Evolutionary conservation across 2,888 invertebrate genomes (phyloP).

Genomic region (Scaptomyza tumidula): DNA sequence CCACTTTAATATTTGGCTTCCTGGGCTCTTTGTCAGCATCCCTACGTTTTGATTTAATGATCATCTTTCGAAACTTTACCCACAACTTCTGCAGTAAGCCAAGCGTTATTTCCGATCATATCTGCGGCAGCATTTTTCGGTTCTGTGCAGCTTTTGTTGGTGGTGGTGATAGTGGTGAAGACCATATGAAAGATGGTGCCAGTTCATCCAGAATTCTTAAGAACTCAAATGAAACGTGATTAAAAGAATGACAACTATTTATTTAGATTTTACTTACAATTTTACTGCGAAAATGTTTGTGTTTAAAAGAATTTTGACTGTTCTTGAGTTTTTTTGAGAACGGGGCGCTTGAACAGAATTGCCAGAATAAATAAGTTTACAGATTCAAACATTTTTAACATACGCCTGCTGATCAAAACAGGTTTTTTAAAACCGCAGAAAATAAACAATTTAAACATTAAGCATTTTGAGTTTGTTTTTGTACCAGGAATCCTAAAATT

Average conservation of each 20-base stretch:
- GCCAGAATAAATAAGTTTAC: background rate
- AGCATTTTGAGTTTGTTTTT: too few species aligned
- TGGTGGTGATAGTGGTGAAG: background rate
- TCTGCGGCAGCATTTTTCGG: conserved; percentile 40
- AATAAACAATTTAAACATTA: too few species aligned
- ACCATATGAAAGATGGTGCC: background rate
- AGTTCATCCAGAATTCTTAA: background rate
- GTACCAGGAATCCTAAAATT: too few species aligned
- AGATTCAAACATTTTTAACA: background rate
- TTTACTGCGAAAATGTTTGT: background rate
- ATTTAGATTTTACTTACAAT: background rate
- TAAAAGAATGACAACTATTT: background rate
- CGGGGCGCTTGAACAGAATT: background rate
- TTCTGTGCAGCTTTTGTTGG: background rate
- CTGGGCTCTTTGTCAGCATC: background rate
- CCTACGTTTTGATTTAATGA: background rate
- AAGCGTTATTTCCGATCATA: conserved; percentile 14
- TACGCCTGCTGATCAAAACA: background rate
- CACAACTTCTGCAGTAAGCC: conserved; percentile 53
- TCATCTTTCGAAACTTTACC: conserved; percentile 34
- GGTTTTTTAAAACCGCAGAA: background rate
- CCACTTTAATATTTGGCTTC: background rate
- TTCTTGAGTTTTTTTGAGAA: background rate
- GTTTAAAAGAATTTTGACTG: background rate
- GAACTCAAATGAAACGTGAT: background rate